Base-by-base conservation (phyloP, 2,113 vertebrate genomes). In the Embiotoca jacksoni region DNA sequence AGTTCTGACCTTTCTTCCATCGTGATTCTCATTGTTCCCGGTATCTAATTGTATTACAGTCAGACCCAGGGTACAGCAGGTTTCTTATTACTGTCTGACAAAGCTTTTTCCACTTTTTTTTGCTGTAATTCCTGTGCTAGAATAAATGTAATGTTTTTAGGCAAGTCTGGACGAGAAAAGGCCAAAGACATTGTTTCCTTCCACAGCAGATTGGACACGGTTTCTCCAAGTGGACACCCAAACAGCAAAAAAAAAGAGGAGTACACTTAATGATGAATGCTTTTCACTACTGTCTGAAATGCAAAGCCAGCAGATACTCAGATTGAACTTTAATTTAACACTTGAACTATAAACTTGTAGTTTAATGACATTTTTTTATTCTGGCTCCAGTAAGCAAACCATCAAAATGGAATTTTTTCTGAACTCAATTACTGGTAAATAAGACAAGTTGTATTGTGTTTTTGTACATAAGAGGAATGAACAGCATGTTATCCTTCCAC, bases 381-480 rank as follows among this genome's bases (percentile, higher is more conserved):
- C 13, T 30, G 4, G 67, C 7, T 16, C n/a, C 41, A 54, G 0
- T 10, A 35, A 72, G 11, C 35, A 65, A 39, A 65, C 13, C 13
- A 23, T 36, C 31, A 54, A 50, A 47, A 69, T 3, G 1, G 0
- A 9, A 47, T 49, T 67, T 87, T 46, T 50, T 37, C 52, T 32
- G 4, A 66, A 71, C 33, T 64, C 36, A 82, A 3, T 72, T 68
- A 35, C 0, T 47, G 31, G 33, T n/a, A 11, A 64, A 65, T 16
- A 32, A 72, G 44, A 76, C 35, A 73, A 57, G 52, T 77, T 73
- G 54, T 54, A 23, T 60, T 76, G 49, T 74, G 35, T 76, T 75
- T 61, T 67, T 39, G 49, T 44, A 10, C 13, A 44, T 6, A 50
- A 50, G 39, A 23, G 5, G 1, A 52, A 56, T 30, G 50, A 68